Conservation (phyloP, 2,113 vertebrate species). For the Platanista minor region DNA sequence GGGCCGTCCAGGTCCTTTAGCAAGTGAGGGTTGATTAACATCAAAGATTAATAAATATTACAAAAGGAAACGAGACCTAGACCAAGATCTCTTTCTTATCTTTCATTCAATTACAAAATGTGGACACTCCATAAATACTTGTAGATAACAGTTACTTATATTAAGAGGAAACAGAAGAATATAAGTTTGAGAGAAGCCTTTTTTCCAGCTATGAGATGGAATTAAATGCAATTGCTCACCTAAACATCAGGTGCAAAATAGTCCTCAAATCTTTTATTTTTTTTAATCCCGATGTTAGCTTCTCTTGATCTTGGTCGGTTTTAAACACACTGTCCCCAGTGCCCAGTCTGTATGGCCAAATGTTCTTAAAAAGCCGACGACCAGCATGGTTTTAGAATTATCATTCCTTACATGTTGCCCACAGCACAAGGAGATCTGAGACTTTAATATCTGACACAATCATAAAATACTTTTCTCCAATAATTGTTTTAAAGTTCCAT, state of each 20-base stretch:
- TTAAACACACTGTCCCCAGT: not conserved
- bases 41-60: not conserved
- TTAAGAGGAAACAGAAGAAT: not conserved
- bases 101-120: not conserved
- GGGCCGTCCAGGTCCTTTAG: not conserved
- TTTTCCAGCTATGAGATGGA: not conserved
- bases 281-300: not conserved
- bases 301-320: not conserved
- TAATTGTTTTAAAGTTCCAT: not conserved
- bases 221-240: not conserved
- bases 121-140: not conserved
- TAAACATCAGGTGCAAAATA: not conserved
- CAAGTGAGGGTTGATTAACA: not conserved
- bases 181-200: not conserved
- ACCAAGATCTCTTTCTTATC: not conserved
- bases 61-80: conserved; percentile 3
- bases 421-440: not conserved
- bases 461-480: not conserved
- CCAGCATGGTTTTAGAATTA: not conserved
- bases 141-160: not conserved
- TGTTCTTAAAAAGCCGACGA: not conserved
- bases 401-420: not conserved
- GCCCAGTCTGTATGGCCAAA: not conserved
- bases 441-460: not conserved
- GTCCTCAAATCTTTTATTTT: not conserved